Base-by-base conservation (phyloP, 2,797 vertebrate genomes). In the Knipowitschia caucasica region DNA sequence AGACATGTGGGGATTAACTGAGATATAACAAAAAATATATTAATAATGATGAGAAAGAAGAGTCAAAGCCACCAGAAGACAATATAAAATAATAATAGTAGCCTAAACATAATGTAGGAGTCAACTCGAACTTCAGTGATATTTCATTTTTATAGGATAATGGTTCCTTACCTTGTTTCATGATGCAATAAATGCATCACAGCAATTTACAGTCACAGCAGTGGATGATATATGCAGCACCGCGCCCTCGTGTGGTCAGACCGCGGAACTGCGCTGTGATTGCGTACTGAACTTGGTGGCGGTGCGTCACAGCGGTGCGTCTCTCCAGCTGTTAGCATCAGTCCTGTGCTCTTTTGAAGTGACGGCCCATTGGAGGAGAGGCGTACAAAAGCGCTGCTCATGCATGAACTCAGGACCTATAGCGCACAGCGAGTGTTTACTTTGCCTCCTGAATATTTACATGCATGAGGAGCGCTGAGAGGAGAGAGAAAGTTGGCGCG, bases 241-340 rank as follows among this genome's bases (percentile, higher is more conserved):
- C 79, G 80, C 29, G 76, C 69, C 83, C 56, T 64, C 34, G 7
- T 3, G 53, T 80, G 88, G 86, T 53, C 10, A 34, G 34, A 33
- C 36, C 14, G 0, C 3, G 40, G 4, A 35, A 69, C 45, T 74
- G 51, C 82, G 59, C 4, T 1, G 40, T 54, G 35, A 39, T 64
- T 68, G 65, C 76, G 56, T 57, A 77, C 8, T 81, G 71, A 83
- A 78, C 73, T 77, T 80, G 73, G 63, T 57, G 56, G 59, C 58
- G 55, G 55, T 46, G 7, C 1, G 52, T 52, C 44, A 65, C 72
- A 66, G 58, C 55, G 50, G 64, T 42, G 54, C n/a, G 35, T 62
- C 60, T 73, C 55, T 77, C 74, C 62, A 78, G 70, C 75, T 81
- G 81, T 79, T 74, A 75, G 67, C 61, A 77, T 70, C 69, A 71